These are phyloP conservation scores for Chrysomallon squamiferum DNA, from an alignment of 1,140 invertebrate genomes.

Conservation along the genomic window DNA sequence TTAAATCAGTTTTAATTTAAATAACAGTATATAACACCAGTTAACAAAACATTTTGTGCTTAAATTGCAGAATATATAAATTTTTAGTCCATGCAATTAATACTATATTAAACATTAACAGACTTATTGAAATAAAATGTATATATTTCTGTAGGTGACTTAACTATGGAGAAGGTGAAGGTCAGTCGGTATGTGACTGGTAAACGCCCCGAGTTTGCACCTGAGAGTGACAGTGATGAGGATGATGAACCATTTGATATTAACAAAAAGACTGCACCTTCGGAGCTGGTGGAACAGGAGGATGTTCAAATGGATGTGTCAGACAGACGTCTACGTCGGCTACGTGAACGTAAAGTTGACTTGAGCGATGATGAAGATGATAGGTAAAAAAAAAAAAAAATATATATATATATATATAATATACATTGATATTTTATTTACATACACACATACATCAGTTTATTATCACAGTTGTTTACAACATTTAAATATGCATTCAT, in stretches of 20 bases:
- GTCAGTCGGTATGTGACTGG: conserved; percentile 67
- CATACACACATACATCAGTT: too few species aligned
- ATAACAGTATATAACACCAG: too few species aligned
- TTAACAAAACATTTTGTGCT: too few species aligned
- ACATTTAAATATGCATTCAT: too few species aligned
- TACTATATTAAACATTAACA: too few species aligned
- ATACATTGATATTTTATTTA: not conserved
- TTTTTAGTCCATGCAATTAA: too few species aligned
- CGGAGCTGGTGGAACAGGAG: conserved; percentile 26
- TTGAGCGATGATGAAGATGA: conserved; percentile 52
- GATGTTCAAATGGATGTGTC: conserved; percentile 27
- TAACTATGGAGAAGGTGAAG: conserved; percentile 67
- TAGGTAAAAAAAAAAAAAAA: conserved; percentile 20
- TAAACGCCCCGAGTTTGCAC: conserved; percentile 64
- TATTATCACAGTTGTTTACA: too few species aligned
- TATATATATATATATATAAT: too few species aligned
- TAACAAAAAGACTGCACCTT: not conserved
- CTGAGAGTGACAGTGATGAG: conserved; percentile 69
- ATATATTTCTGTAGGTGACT: conserved; percentile 47
- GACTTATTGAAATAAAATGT: too few species aligned
- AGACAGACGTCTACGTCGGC: conserved; percentile 49
- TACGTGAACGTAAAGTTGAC: conserved; percentile 37
- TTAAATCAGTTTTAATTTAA: too few species aligned
- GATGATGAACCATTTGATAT: conserved; percentile 59
- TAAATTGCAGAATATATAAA: too few species aligned